Conservation (phyloP, 2,797 vertebrate species). For the Eurystomus glaucurus region DNA sequence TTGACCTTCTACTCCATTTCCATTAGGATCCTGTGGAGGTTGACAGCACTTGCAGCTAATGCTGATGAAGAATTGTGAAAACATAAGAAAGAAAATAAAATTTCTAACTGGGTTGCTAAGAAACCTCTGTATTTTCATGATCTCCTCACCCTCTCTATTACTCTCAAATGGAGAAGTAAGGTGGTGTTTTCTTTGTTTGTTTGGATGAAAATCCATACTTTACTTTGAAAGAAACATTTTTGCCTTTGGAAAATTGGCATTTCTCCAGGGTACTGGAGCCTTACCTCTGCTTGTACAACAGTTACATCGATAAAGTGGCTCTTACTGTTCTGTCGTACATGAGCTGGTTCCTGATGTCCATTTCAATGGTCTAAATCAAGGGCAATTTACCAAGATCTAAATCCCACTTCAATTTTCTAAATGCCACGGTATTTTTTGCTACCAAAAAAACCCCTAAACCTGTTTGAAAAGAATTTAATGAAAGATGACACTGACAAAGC, state of each 20-base stretch:
- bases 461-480: neutral
- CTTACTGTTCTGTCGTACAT: neutral
- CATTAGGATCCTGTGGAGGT: neutral
- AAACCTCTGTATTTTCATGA: neutral
- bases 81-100: neutral
- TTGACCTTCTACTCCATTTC: neutral
- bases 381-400: conserved; percentile 3
- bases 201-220: neutral
- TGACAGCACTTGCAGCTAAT: neutral
- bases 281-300: neutral
- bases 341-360: neutral
- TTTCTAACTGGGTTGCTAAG: neutral
- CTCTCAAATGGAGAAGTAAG: neutral
- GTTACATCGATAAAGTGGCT: neutral
- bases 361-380: neutral
- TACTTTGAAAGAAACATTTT: neutral
- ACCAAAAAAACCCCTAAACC: neutral
- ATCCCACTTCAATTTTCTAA: neutral
- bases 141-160: neutral
- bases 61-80: neutral
- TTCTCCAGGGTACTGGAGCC: neutral
- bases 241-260: neutral
- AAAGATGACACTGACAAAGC: conserved; percentile 3
- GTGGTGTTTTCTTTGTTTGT: neutral
- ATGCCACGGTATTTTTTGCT: neutral